phyloP scores from a whole-genome alignment of 2,113 vertebrate species.

The Melanocharis versteri region DNA sequence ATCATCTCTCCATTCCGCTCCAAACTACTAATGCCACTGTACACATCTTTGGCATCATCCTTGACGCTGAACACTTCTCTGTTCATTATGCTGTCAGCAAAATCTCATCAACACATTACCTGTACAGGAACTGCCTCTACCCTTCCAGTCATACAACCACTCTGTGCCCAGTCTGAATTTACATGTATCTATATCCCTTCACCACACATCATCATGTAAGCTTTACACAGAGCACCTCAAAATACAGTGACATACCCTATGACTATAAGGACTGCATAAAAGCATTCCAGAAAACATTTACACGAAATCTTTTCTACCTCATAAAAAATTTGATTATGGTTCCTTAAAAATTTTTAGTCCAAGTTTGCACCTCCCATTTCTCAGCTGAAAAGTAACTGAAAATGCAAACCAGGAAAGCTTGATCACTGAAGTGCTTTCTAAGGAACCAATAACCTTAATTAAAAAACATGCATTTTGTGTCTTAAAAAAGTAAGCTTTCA shows the following conservation, averaged over 20 bases:
- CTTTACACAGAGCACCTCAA: not conserved
- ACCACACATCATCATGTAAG: not conserved
- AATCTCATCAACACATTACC: not conserved
- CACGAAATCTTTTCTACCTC: not conserved
- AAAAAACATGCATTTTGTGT: not conserved
- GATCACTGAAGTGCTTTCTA: not conserved
- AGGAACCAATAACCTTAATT: not conserved
- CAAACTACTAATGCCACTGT: not conserved
- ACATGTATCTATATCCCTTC: not conserved
- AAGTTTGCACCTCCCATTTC: not conserved
- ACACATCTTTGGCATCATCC: not conserved
- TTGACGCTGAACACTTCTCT: not conserved
- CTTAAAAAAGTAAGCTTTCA: not conserved
- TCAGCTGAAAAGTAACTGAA: not conserved
- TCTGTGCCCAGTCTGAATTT: not conserved
- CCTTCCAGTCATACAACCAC: not conserved
- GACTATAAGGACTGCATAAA: not conserved
- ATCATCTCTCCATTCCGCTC: not conserved
- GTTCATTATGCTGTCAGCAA: not conserved
- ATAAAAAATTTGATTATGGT: not conserved
- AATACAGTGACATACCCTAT: not conserved
- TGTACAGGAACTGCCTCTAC: not conserved
- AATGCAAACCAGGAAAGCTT: not conserved
- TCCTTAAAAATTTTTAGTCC: not conserved
- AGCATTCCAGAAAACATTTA: not conserved